These are phyloP conservation scores for Cheiracanthium punctorium DNA, from an alignment of 2,888 invertebrate species.

Conservation along the genomic window DNA sequence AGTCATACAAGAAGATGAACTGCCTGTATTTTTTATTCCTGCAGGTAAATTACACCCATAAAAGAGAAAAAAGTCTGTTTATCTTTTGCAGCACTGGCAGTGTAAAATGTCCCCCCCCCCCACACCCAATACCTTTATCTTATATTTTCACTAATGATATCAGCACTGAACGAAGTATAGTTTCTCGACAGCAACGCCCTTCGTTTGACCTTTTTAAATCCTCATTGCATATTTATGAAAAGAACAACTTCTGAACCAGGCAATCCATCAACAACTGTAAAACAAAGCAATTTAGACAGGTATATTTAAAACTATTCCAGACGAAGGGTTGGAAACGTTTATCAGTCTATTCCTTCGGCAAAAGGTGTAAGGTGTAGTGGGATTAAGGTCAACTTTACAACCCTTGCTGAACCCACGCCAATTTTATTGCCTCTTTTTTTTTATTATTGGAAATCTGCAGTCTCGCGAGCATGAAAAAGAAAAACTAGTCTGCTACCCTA, in stretches of 20 bases:
- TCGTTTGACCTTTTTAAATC: neutral
- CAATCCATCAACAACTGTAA: neutral
- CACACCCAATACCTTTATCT: too few species aligned
- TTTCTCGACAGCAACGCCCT: neutral
- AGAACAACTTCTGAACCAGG: neutral
- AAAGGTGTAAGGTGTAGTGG: neutral
- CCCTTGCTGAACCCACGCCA: neutral
- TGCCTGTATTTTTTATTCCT: too few species aligned
- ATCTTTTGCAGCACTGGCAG: too few species aligned
- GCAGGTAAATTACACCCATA: too few species aligned
- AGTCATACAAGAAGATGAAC: too few species aligned
- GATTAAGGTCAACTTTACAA: slow-evolving; percentile 5
- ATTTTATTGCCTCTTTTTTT: neutral
- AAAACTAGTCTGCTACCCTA: too few species aligned
- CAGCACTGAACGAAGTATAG: neutral
- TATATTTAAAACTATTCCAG: neutral
- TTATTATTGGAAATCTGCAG: neutral
- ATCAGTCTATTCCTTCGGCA: neutral
- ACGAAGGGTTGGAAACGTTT: neutral
- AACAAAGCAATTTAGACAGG: neutral
- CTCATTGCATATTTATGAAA: neutral
- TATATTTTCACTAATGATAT: too few species aligned
- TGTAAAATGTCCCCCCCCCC: too few species aligned
- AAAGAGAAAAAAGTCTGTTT: too few species aligned
- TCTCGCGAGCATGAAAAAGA: too few species aligned